Conservation (phyloP, 2,113 vertebrate genomes). For the Anhinga rufa region DNA sequence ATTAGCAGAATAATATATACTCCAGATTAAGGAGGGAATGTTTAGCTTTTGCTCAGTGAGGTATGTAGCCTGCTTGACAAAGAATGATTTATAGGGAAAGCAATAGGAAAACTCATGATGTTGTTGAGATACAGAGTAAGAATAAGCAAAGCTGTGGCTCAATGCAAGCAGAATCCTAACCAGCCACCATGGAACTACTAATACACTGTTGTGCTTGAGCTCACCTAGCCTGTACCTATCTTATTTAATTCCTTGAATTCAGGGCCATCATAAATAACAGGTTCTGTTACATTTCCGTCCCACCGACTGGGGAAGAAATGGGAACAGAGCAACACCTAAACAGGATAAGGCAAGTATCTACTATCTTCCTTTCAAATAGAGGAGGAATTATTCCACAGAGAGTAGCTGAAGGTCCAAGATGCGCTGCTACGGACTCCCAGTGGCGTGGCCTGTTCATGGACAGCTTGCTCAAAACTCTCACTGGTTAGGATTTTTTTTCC, state of each 20-base stretch:
- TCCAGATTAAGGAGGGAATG: slow-evolving; percentile 36
- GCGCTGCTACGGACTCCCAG: background rate
- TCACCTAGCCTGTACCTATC: background rate
- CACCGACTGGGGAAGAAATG: background rate
- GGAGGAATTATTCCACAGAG: background rate
- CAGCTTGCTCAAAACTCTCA: background rate
- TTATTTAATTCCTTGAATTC: background rate
- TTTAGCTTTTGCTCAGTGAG: slow-evolving; percentile 18
- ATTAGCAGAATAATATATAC: slow-evolving; percentile 39
- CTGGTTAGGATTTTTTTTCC: background rate
- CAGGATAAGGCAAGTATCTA: background rate
- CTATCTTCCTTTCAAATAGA: background rate
- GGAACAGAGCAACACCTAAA: background rate
- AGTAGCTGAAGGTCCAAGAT: background rate
- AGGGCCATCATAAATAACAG: background rate
- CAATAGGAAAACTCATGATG: background rate
- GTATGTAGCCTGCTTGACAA: slow-evolving; percentile 2
- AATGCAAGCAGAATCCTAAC: background rate
- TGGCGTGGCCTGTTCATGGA: accelerated
- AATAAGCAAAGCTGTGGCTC: background rate
- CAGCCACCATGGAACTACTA: background rate
- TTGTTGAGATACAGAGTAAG: background rate
- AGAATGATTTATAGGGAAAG: slow-evolving; percentile 34
- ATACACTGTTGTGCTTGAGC: background rate
- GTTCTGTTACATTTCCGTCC: background rate